Conservation (phyloP, 2,888 invertebrate species). For the Platycheirus albimanus region DNA sequence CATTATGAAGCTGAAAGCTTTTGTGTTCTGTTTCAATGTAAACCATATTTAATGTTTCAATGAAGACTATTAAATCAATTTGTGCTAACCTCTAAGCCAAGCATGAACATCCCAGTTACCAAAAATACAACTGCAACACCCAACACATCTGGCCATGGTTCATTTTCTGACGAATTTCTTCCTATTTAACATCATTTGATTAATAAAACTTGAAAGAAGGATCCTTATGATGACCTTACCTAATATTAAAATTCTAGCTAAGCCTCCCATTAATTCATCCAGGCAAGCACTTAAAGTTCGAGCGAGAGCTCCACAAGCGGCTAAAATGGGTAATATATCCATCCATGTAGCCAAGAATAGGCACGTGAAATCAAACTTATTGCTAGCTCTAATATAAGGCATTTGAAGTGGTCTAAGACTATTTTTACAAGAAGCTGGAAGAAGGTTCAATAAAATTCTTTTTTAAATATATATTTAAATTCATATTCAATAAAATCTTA, state of each 20-base stretch:
- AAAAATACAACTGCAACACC: conserved; percentile 84
- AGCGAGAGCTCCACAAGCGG: conserved; percentile 84
- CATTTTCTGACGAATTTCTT: conserved; percentile 82
- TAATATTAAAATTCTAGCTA: conserved; percentile 84
- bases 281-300: conserved; percentile 85
- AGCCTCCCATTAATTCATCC: conserved; percentile 84
- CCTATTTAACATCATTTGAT: conserved; percentile 76
- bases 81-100: conserved; percentile 84
- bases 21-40: conserved; percentile 79
- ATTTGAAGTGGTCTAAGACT: conserved; percentile 81
- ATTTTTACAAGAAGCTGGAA: conserved; percentile 81
- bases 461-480: conserved; percentile 2
- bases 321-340: conserved; percentile 83
- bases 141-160: conserved; percentile 85
- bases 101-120: conserved; percentile 84
- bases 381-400: conserved; percentile 82
- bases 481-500: too few relatives aligned
- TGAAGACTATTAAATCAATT: neutral
- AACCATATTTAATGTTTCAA: neutral
- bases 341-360: conserved; percentile 84
- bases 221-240: conserved; percentile 78
- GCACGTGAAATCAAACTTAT: conserved; percentile 82
- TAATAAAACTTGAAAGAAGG: too few relatives aligned
- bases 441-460: neutral
- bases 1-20: conserved; percentile 82